A percentile compares a stretch with the other conserved stretches of the same genome.
phyloP scores from a whole-genome alignment of 1,140 invertebrate genomes.

The Conus ventricosus region DNA sequence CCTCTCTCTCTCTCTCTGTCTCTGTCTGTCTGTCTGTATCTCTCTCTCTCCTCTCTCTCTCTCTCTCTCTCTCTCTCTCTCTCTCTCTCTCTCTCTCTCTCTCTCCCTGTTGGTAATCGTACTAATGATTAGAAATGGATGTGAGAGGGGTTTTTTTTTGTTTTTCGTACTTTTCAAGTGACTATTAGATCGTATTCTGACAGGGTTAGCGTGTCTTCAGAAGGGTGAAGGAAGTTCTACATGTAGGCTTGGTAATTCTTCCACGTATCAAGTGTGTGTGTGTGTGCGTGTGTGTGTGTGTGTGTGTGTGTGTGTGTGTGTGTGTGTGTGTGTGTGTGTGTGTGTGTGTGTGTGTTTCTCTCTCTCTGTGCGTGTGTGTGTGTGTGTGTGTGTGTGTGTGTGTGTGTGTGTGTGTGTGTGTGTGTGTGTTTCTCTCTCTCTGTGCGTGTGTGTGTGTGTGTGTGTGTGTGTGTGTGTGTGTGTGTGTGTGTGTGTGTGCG shows the following conservation, averaged over 20 bases:
- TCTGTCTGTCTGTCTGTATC: no score
- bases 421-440: neutral
- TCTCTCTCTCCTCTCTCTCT: no score
- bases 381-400: neutral
- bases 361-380: neutral
- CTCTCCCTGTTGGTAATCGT: no score
- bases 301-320: conserved; percentile 15
- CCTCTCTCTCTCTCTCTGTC: no score
- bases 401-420: conserved; percentile 5
- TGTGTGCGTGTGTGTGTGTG: conserved; percentile 12
- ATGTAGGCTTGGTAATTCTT: no score
- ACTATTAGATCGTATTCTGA: neutral
- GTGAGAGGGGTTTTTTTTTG: neutral
- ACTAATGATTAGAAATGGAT: no score
- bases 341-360: neutral
- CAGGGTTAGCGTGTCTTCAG: neutral
- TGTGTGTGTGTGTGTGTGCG: conserved; percentile 8
- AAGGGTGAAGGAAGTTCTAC: neutral
- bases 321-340: conserved; percentile 15
- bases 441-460: neutral
- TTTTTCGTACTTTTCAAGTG: neutral
- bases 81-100: no score
- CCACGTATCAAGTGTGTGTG: neutral
- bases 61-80: no score
- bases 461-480: neutral